phyloP scores from a whole-genome alignment of 2,888 invertebrate species.

The Cerceris ruficornis region DNA sequence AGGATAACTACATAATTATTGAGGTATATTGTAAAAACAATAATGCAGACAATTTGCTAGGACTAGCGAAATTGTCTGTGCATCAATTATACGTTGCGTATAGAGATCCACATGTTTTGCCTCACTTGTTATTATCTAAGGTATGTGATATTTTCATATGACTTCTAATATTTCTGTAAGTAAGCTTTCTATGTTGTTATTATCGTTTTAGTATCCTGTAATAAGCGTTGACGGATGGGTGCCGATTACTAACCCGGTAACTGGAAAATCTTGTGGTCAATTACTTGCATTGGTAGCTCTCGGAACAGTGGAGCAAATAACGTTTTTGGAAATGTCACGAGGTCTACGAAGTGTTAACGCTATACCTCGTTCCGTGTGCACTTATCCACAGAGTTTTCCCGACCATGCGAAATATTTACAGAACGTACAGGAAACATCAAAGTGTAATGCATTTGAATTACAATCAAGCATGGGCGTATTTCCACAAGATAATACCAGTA shows the following conservation, averaged over 20 bases:
- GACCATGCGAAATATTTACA: conserved; percentile 10
- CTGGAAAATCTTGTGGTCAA: conserved; percentile 82
- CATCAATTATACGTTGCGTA: conserved; percentile 86
- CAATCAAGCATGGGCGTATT: conserved; percentile 6
- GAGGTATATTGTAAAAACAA: conserved; percentile 83
- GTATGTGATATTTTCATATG: conserved; percentile 74
- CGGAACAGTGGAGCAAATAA: conserved; percentile 85
- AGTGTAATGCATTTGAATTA: neutral
- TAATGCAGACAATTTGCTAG: conserved; percentile 80
- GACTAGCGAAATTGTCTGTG: conserved; percentile 83
- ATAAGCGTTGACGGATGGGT: conserved; percentile 85
- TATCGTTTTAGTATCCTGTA: conserved; percentile 83
- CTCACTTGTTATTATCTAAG: conserved; percentile 83
- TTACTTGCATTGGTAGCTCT: conserved; percentile 84
- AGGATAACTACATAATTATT: conserved; percentile 83
- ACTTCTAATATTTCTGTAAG: neutral
- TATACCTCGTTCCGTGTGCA: conserved; percentile 37
- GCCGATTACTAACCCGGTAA: conserved; percentile 82
- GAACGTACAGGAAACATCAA: neutral
- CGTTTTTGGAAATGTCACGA: conserved; percentile 82
- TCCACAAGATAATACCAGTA: conserved; percentile 10
- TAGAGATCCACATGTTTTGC: conserved; percentile 83
- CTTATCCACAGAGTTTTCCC: conserved; percentile 37
- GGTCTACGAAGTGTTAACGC: conserved; percentile 65
- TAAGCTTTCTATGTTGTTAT: conserved; percentile 9